Conservation (phyloP, 2,888 invertebrate species). For the Cotesia congregata region DNA sequence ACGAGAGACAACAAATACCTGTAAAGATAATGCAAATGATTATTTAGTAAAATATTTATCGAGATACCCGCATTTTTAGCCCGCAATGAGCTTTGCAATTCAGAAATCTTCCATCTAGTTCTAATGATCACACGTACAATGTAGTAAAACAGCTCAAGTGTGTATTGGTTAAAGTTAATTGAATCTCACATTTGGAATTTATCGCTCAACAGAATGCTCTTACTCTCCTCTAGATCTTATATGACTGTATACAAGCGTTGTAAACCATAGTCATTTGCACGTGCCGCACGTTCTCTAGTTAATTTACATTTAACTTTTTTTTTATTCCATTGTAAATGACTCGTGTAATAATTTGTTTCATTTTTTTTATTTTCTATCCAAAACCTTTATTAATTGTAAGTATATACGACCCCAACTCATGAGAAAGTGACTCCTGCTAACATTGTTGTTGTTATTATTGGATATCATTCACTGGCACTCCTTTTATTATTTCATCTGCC, state of each 20-base stretch:
- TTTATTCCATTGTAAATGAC: neutral
- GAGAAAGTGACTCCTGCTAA: neutral
- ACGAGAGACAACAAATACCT: neutral
- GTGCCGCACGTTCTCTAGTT: constrained; percentile 2
- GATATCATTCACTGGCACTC: constrained; percentile 1
- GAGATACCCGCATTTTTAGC: constrained; percentile 4
- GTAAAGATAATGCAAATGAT: neutral
- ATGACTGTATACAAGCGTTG: neutral
- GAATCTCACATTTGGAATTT: constrained; percentile 41
- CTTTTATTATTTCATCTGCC: constrained; percentile 8
- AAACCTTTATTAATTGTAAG: neutral
- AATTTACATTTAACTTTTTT: constrained; percentile 3
- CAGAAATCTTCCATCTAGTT: neutral
- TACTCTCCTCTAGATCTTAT: constrained; percentile 19
- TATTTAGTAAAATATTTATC: neutral
- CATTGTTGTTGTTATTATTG: neutral
- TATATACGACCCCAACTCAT: neutral
- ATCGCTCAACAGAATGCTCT: constrained; percentile 21
- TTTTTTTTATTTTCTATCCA: neutral
- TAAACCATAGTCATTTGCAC: constrained; percentile 10
- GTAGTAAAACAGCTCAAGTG: constrained; percentile 17
- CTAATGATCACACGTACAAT: neutral
- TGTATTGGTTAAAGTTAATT: constrained; percentile 41
- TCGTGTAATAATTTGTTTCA: neutral
- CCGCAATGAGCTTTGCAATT: neutral